phyloP scores from a whole-genome alignment of 2,888 invertebrate genomes.

The Lutraria lutraria region DNA sequence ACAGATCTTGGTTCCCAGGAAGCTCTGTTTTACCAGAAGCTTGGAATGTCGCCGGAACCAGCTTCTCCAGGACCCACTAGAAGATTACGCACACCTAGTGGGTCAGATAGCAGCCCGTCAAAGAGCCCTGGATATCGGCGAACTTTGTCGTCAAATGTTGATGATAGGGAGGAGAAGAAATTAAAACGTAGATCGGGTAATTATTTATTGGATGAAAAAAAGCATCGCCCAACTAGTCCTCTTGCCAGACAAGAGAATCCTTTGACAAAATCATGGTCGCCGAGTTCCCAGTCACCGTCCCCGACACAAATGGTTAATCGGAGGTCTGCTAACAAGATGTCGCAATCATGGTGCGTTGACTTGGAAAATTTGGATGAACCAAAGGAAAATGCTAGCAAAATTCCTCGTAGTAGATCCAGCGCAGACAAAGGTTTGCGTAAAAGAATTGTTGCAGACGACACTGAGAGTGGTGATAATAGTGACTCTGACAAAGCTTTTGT shows the following conservation, averaged over 20 bases:
- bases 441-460: slow-evolving; percentile 3
- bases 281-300: slow-evolving; percentile 57
- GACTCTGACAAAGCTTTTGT: slow-evolving; percentile 51
- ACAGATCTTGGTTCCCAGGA: slow-evolving; percentile 78
- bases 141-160: slow-evolving; percentile 68
- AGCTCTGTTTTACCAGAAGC: slow-evolving; percentile 73
- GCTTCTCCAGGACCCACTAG: slow-evolving; percentile 71
- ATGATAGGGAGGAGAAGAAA: slow-evolving; percentile 75
- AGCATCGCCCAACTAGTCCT: slow-evolving; percentile 67
- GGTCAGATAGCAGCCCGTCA: slow-evolving; percentile 70
- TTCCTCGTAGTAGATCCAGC: slow-evolving; percentile 50
- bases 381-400: slow-evolving; percentile 41
- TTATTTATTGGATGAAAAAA: slow-evolving; percentile 73
- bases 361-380: slow-evolving; percentile 36
- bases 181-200: slow-evolving; percentile 81
- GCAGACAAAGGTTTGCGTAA: slow-evolving; percentile 28
- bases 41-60: slow-evolving; percentile 76
- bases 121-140: slow-evolving; percentile 69
- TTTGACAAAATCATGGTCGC: slow-evolving; percentile 67
- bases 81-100: slow-evolving; percentile 72
- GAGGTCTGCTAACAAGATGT: slow-evolving; percentile 60
- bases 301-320: slow-evolving; percentile 37
- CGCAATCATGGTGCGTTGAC: slow-evolving; percentile 74
- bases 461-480: slow-evolving; percentile 26
- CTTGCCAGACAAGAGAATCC: slow-evolving; percentile 57